A percentile compares a stretch with the other conserved stretches of the same genome.
These are phyloP conservation scores for Drosophila bipectinata DNA, from an alignment of 1,140 invertebrate species.

Conservation along the genomic window DNA sequence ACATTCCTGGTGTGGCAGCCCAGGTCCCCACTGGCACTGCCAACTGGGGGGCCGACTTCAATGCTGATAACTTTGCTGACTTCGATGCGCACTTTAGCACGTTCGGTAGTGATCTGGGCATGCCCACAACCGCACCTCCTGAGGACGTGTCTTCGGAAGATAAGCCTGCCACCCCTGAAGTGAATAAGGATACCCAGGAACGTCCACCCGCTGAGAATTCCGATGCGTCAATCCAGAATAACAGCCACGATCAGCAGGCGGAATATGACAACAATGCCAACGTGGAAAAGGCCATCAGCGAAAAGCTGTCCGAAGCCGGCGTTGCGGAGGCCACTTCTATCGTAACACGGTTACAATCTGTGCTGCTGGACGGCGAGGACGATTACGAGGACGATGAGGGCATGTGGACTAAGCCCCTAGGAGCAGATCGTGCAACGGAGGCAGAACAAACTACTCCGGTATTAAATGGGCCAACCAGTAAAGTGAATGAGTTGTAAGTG, in stretches of 20 bases:
- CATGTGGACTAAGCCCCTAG: conserved; percentile 81
- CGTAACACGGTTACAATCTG: conserved; percentile 70
- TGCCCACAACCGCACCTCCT: conserved; percentile 25
- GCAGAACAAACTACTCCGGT: conserved; percentile 36
- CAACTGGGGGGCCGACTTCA: conserved; percentile 67
- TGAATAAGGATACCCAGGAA: conserved; percentile 7
- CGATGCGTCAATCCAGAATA: conserved; percentile 2
- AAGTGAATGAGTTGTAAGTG: conserved; percentile 69
- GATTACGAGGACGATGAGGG: conserved; percentile 81
- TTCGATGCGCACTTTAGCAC: conserved; percentile 80
- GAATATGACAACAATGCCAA: conserved; percentile 83
- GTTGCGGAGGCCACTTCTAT: conserved; percentile 53
- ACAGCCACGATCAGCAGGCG: conserved; percentile 52
- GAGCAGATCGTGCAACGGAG: conserved; percentile 40
- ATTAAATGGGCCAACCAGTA: conserved; percentile 62
- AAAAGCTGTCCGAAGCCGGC: conserved; percentile 50
- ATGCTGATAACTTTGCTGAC: conserved; percentile 77
- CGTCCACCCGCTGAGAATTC: neutral
- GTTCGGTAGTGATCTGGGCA: conserved; percentile 70
- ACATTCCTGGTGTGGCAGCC: conserved; percentile 49
- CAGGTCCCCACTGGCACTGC: conserved; percentile 52
- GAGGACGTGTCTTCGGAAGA: conserved; percentile 5
- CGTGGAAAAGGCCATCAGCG: conserved; percentile 69
- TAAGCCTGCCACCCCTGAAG: neutral
- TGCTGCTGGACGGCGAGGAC: conserved; percentile 72